Conservation (phyloP, 1,140 invertebrate genomes). For the Parasteatoda tepidariorum region DNA sequence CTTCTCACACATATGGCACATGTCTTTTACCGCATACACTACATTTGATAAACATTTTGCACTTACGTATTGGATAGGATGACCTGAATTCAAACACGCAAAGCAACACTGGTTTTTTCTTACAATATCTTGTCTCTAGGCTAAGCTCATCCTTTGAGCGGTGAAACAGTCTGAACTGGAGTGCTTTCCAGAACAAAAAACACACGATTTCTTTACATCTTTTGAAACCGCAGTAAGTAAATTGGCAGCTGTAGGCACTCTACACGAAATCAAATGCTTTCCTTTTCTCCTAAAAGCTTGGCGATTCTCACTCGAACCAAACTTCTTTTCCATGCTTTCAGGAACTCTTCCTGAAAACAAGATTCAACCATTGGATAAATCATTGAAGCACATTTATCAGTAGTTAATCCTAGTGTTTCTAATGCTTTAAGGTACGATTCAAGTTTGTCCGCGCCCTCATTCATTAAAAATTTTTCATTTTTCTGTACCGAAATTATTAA, state of each 20-base stretch:
- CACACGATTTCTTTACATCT: not conserved
- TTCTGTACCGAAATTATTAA: not conserved
- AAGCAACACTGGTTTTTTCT: not conserved
- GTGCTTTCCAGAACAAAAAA: not conserved
- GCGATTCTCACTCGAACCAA: not conserved
- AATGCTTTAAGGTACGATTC: slow-evolving; percentile 63
- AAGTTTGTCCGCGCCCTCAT: slow-evolving; percentile 61
- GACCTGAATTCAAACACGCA: not conserved
- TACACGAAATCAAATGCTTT: not conserved
- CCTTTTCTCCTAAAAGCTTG: not conserved
- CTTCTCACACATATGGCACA: not conserved
- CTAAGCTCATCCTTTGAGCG: not conserved
- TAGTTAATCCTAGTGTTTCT: slow-evolving; percentile 60
- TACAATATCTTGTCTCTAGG: too few species aligned
- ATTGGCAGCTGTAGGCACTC: not conserved
- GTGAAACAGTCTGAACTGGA: not conserved
- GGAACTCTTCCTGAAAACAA: not conserved
- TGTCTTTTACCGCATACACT: not conserved
- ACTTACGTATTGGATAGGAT: not conserved
- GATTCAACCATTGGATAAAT: slow-evolving; percentile 7
- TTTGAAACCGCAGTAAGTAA: slow-evolving; percentile 2
- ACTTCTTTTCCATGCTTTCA: not conserved
- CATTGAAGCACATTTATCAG: not conserved
- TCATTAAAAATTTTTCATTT: not conserved
- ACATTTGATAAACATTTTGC: slow-evolving; percentile 5